Percentiles rank a stretch among this genome's conserved stretches.
phyloP scores from a whole-genome alignment of 2,888 invertebrate genomes.

The Selenia dentaria region DNA sequence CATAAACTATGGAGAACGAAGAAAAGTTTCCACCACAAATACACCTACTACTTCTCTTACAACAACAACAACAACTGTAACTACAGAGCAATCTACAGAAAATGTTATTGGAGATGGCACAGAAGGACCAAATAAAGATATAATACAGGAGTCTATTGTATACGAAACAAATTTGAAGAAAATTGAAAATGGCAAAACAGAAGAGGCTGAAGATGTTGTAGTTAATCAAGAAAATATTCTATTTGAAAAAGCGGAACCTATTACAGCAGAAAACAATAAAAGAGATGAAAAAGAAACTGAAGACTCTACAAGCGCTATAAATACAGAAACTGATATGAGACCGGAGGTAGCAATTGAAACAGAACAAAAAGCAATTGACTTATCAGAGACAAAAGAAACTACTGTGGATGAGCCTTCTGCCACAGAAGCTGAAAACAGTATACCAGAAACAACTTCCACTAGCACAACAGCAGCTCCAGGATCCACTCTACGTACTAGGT shows the following conservation, averaged over 20 bases:
- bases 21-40: constrained; percentile 29
- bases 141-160: constrained; percentile 6
- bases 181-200: constrained; percentile 5
- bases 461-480: constrained; percentile 41
- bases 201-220: constrained; percentile 14
- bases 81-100: constrained; percentile 30
- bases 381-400: constrained; percentile 48
- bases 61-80: constrained; percentile 14
- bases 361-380: constrained; percentile 49
- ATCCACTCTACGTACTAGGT: constrained; percentile 56
- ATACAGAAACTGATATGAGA: constrained; percentile 29
- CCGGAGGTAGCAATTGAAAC: constrained; percentile 49
- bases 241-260: constrained; percentile 10
- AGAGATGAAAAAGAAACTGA: constrained; percentile 2
- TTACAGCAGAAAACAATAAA: constrained; percentile 11
- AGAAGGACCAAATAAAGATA: constrained; percentile 20
- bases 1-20: constrained; percentile 71
- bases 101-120: constrained; percentile 28
- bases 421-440: constrained; percentile 36
- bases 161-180: constrained; percentile 3
- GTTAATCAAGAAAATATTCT: constrained; percentile 15
- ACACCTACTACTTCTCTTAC: constrained; percentile 13
- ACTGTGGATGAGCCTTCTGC: constrained; percentile 32
- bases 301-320: constrained; percentile 1
- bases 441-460: constrained; percentile 56